A percentile compares a stretch with the other conserved stretches of the same genome.
These are phyloP conservation scores for Umimayanthus chanpuru DNA, from an alignment of 92 coral and sea anemone species.

Conservation along the genomic window DNA sequence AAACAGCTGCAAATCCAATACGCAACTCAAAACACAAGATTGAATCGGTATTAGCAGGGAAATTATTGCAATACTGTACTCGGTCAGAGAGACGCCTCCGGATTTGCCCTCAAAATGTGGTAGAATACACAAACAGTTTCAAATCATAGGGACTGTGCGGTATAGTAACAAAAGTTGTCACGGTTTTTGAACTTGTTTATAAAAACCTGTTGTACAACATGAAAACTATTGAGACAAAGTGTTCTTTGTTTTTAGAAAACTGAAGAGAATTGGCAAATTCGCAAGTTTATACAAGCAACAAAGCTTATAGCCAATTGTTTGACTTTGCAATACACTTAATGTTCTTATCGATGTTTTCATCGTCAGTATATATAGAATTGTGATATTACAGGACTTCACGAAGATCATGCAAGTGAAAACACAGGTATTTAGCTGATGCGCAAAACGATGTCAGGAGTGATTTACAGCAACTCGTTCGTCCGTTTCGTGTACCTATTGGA, in stretches of 20 bases:
- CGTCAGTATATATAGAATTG: too few species aligned
- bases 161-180: neutral
- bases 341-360: too few species aligned
- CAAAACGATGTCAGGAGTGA: too few species aligned
- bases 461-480: neutral
- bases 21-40: neutral
- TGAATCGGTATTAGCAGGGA: neutral
- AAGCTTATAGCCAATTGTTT: too few species aligned
- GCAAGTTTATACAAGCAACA: too few species aligned
- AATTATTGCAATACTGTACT: neutral
- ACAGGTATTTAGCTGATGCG: too few species aligned
- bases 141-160: neutral
- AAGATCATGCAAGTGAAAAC: too few species aligned
- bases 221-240: neutral
- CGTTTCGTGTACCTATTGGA: neutral
- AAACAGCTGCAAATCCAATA: neutral
- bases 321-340: too few species aligned
- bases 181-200: neutral
- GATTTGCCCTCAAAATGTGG: neutral
- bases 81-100: neutral
- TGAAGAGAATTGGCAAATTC: too few species aligned
- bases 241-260: neutral
- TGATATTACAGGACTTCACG: too few species aligned
- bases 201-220: neutral
- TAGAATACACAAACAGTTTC: neutral